Base-by-base conservation (phyloP, 1,140 invertebrate genomes). In the Orius insidiosus region DNA sequence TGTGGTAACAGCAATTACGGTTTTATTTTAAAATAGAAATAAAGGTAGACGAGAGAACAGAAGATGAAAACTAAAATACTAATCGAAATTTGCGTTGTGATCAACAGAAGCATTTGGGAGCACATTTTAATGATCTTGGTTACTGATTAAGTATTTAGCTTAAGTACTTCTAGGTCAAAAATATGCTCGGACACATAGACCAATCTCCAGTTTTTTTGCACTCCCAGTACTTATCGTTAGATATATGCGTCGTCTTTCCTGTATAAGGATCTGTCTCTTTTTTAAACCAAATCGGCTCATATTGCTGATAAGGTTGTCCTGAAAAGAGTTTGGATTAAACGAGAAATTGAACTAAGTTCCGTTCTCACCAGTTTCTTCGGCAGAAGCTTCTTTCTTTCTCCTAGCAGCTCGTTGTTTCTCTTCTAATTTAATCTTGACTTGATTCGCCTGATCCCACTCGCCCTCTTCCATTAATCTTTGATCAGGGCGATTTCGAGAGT, bases 401-500 rank as follows among this genome's bases (percentile, higher is more conserved):
- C 87, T 68, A 36, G 66, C 72, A 14, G 70, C 62, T 45, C 87
- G 71, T 66, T 99, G 95, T 64, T 97, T 96, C 58, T 98, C 93
- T 65, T 99, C 95, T 1, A 99, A 66, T 37, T 81, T 68, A 18
- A 81, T 60, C 65, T 99, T 98, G 58, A 87, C 79, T 10, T 71
- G 62, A 67, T 98, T 99, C 24, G 94, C 94, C 55, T 93, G 88
- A 56, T 98, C 90, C 93, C 94, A 98, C 11, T 69, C 58, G 5
- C 89, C 92, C 47, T 92, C 74, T 64, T 99, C 96, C 94, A 99
- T 98, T 36, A 96, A 71, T 38, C 92, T 74, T 66, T 98, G 93
- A 74, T 98, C 94, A 36, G 94, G 93, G 49, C 94, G 72, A 14
- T 73, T 63, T n/a, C 95, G 74, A 11, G 82, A 84, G 70, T 99